Conservation (phyloP, 2,113 vertebrate genomes). For the Fregetta grallaria region DNA sequence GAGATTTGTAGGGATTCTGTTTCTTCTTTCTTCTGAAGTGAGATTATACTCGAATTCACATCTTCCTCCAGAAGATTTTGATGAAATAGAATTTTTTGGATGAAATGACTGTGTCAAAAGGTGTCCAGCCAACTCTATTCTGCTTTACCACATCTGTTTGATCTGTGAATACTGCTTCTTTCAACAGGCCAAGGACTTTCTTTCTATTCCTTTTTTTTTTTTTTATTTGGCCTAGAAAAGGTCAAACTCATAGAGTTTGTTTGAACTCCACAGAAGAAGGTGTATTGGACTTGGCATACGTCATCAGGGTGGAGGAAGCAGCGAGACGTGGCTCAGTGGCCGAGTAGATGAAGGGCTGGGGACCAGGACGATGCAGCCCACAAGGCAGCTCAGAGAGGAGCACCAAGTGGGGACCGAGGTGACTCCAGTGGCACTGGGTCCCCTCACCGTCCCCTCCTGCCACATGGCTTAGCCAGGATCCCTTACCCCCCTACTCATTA, state of each 20-base stretch:
- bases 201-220: background rate
- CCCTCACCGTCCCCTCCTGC: background rate
- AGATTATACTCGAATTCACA: background rate
- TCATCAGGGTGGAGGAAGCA: background rate
- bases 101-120: background rate
- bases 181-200: background rate
- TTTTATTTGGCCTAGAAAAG: background rate
- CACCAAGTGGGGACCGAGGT: background rate
- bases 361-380: background rate
- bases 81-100: background rate
- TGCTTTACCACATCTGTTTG: background rate
- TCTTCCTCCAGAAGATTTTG: background rate
- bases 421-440: background rate
- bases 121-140: background rate
- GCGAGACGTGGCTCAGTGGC: rapidly evolving
- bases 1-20: rapidly evolving
- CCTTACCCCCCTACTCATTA: background rate
- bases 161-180: background rate
- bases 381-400: background rate
- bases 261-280: background rate
- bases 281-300: background rate
- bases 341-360: background rate
- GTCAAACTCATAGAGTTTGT: background rate
- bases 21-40: background rate
- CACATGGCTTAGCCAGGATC: rapidly evolving